Conservation (phyloP, 1,140 invertebrate species). For the Diorhabda sublineata region DNA sequence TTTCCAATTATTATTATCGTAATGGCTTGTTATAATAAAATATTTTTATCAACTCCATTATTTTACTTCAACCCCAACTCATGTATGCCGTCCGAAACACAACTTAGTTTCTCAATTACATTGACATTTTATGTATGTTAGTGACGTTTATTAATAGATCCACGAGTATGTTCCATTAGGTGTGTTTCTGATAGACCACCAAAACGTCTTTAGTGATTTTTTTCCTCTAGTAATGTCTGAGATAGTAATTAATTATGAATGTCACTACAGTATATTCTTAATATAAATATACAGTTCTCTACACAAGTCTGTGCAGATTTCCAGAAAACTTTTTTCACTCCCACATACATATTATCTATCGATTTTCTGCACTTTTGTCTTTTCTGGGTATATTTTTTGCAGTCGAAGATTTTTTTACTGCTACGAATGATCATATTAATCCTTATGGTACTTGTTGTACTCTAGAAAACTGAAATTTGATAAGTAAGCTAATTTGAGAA, state of each 20-base stretch:
- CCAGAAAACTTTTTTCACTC: too few species aligned
- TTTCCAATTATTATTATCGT: too few species aligned
- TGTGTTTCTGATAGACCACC: constrained; percentile 11
- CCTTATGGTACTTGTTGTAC: too few species aligned
- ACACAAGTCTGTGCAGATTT: too few species aligned
- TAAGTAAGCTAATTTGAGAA: too few species aligned
- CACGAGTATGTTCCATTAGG: constrained; percentile 7
- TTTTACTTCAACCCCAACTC: constrained; percentile 4
- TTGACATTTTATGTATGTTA: constrained; percentile 13
- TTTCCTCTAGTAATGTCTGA: constrained; percentile 6
- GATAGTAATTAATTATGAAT: constrained; percentile 13
- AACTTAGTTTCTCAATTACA: constrained; percentile 12
- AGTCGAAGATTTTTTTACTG: too few species aligned
- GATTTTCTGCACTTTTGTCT: too few species aligned
- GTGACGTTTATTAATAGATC: constrained; percentile 15
- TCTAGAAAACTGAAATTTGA: too few species aligned
- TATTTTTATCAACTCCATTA: constrained; percentile 1
- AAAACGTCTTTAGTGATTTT: constrained; percentile 3
- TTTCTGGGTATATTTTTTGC: too few species aligned
- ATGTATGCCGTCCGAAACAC: constrained; percentile 9
- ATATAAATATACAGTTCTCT: background rate
- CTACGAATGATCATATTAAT: too few species aligned
- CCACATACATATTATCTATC: too few species aligned
- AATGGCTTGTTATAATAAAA: background rate
- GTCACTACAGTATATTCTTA: background rate